A percentile compares a stretch with the other conserved stretches of the same genome.
Conservation (phyloP, 1,140 invertebrate species). For the Littorina saxatilis region DNA sequence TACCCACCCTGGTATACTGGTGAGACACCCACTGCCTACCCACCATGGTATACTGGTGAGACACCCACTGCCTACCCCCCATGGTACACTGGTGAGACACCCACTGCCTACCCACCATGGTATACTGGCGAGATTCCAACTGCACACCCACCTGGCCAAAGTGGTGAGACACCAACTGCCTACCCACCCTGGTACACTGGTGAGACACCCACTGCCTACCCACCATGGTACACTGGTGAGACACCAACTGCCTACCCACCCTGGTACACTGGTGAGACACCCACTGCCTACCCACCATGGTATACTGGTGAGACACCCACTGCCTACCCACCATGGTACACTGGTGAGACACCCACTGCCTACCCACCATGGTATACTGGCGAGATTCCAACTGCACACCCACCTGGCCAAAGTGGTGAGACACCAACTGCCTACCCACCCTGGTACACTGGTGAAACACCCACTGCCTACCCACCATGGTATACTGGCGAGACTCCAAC, state of each 20-base stretch:
- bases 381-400: constrained; percentile 14
- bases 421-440: constrained; percentile 28
- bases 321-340: constrained; percentile 20
- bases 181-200: constrained; percentile 30
- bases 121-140: constrained; percentile 15
- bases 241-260: constrained; percentile 30
- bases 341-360: constrained; percentile 27
- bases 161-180: constrained; percentile 16
- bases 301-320: constrained; percentile 15
- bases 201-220: constrained; percentile 21
- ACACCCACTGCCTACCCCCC: constrained; percentile 19
- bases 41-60: constrained; percentile 18
- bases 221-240: background rate
- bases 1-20: background rate
- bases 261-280: constrained; percentile 16
- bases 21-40: constrained; percentile 30
- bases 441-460: constrained; percentile 23
- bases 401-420: constrained; percentile 11
- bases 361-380: constrained; percentile 27
- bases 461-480: constrained; percentile 14
- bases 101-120: constrained; percentile 21
- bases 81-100: constrained; percentile 6
- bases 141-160: constrained; percentile 9
- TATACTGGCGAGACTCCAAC: constrained; percentile 13
- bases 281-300: constrained; percentile 10